Evolutionary conservation across 2,113 vertebrate species (phyloP).

Genomic region (Calonectris borealis): DNA sequence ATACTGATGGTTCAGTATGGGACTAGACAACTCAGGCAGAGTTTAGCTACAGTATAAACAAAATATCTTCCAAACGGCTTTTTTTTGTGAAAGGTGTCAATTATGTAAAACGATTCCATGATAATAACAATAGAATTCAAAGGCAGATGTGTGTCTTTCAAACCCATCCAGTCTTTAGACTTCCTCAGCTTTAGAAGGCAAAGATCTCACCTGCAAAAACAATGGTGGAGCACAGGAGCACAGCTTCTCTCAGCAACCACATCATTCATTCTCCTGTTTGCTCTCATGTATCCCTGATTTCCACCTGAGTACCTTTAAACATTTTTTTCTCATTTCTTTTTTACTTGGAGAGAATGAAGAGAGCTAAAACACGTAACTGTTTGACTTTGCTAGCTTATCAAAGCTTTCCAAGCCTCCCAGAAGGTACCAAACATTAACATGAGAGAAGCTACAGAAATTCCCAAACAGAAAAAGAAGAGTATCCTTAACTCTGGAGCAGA

Average conservation of each 20-base stretch:
- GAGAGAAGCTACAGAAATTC: background rate
- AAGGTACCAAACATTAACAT: background rate
- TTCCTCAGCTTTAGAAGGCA: background rate
- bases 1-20: conserved; percentile 13
- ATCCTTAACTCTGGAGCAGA: background rate
- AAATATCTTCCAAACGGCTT: conserved; percentile 31
- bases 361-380: background rate
- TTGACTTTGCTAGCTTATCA: background rate
- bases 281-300: background rate
- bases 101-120: conserved; percentile 13
- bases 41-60: conserved; percentile 48
- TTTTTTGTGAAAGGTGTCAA: conserved; percentile 16
- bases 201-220: conserved; percentile 62
- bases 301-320: background rate
- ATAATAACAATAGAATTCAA: conserved; percentile 36
- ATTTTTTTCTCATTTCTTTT: background rate
- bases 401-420: background rate
- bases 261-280: background rate
- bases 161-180: conserved; percentile 4
- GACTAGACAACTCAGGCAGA: conserved; percentile 30
- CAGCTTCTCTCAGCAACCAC: background rate
- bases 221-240: background rate
- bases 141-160: conserved; percentile 31
- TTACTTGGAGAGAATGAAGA: background rate
- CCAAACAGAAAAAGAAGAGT: background rate